These are phyloP conservation scores for Norana najaformis DNA, from an alignment of 2,888 invertebrate genomes.

Conservation along the genomic window DNA sequence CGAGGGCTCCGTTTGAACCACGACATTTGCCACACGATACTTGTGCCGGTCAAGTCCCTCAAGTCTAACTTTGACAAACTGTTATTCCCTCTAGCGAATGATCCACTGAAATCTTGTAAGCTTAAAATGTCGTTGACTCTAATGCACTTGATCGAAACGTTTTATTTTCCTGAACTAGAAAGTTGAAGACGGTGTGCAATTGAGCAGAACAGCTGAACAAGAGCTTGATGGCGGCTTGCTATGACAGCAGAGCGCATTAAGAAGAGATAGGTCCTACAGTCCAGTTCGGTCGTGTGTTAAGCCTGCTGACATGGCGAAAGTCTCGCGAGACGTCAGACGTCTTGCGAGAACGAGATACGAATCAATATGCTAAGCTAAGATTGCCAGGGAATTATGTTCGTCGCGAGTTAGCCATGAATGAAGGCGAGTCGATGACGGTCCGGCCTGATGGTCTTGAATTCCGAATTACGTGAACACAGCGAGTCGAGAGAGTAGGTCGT, in stretches of 20 bases:
- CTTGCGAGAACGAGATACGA: neutral
- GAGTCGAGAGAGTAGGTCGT: neutral
- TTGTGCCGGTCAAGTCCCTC: neutral
- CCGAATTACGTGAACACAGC: neutral
- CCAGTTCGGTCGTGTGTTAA: neutral
- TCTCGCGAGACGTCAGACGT: slow-evolving; percentile 13
- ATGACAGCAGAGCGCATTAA: neutral
- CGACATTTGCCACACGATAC: neutral
- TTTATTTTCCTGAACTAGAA: neutral
- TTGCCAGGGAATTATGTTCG: neutral
- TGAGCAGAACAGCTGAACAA: neutral
- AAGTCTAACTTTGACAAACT: neutral
- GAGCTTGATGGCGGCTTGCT: neutral
- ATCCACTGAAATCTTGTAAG: neutral
- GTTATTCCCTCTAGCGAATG: neutral
- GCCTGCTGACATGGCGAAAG: neutral
- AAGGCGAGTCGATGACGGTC: neutral
- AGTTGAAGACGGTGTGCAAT: neutral
- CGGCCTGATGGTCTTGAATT: neutral
- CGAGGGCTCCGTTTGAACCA: no score
- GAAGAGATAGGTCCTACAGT: neutral
- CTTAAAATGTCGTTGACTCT: no score
- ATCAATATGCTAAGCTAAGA: slow-evolving; percentile 1
- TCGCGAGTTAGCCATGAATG: neutral
- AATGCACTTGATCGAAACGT: neutral